Base-by-base conservation (phyloP, 92 coral and sea anemone genomes). In the Phenganax stokvisi region DNA sequence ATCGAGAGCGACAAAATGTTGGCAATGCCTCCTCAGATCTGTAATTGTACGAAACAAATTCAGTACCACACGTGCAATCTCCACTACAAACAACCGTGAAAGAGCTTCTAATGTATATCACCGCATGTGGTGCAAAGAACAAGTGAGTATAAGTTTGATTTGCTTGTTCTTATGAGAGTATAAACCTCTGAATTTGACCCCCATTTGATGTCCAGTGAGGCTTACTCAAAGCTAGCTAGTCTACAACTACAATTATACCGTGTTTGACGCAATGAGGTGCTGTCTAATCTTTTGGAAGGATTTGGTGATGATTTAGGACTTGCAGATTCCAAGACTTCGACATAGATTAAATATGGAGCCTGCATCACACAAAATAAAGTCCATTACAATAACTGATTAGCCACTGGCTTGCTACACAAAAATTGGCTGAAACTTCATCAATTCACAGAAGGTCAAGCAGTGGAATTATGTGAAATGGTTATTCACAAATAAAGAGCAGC, bases 291-390 rank as follows among this genome's bases (percentile, higher is more conserved):
- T 29, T 94, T 94, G 12, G 97, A 84, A n/a, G 97, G 97, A 53
- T 89, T 86, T 55, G 97, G 90, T 51, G 92, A 93, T 75, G 89
- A 92, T 56, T 89, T 96, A 54, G 87, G 87, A 74, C 90, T 92
- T 30, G 89, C 84, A 3, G 90, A 86, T 6, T 93, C 91, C 72
- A 94, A 85, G 12, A 90, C 98, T 71, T 94, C 98, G 27, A 94
- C 98, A 73, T 92, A 92, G 58, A 94, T 91, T 87, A 94, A 88
- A 80, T 94, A 94, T 9, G 97, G 98, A 30, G 98, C 98, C 98
- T 94, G 83, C 10, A 28, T 56, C 8, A 7, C 57, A 55, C 17
- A 7, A 80, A 17, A 20, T 51, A 5, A 47, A 12, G 7, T 31
- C 54, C 47, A 6, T 17, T 20, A 37, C 5, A 5, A 5, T 37